Evolutionary conservation across 2,888 invertebrate genomes (phyloP), one percentile per base, ranked within the genome.

Genomic region (Phragmatobia fuliginosa): DNA sequence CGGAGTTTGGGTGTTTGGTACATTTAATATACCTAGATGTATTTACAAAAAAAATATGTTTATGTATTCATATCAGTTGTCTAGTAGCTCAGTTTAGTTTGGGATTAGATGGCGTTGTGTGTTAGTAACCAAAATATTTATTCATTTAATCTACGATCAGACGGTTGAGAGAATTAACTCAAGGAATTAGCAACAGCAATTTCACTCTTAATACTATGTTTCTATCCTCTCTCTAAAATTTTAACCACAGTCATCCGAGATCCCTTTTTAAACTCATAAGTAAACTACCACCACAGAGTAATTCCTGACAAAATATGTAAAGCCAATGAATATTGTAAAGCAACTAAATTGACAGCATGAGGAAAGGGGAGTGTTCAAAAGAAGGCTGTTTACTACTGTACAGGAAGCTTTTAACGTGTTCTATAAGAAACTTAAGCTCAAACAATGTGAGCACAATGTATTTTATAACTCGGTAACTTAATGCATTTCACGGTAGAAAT

Each of bases 321-420:
- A 21, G n/a, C 49, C 21, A 49, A 18, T 49, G n/a, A 49, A 49
- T 49, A 49, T 49, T n/a, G n/a, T n/a, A 49, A 8, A 49, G 8
- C n/a, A n/a, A 8, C n/a, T 2, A n/a, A 49, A 49, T 49, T 49
- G 49, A 49, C 49, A n/a, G 49, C 10, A 8, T 49, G n/a, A 7
- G n/a, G 49, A 8, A n/a, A 49, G 2, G n/a, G n/a, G 49, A n/a
- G 49, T 49, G 49, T 49, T 49, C 2, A 21, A 10, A 49, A 49
- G 49, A 49, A 7, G n/a, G 21, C 49, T 49, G 49, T 49, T 49
- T 49, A 49, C 49, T 49, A 49, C n/a, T 49, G 49, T 28, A 10
- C 56, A 56, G 56, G 28, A 58, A 58, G 56, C 56, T 58, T 58
- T 58, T 58, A 58, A 25, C 16, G 16, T 31, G 14, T 58, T 58